These are phyloP conservation scores for Limosa lapponica DNA, from an alignment of 2,797 vertebrate species.

Conservation along the genomic window DNA sequence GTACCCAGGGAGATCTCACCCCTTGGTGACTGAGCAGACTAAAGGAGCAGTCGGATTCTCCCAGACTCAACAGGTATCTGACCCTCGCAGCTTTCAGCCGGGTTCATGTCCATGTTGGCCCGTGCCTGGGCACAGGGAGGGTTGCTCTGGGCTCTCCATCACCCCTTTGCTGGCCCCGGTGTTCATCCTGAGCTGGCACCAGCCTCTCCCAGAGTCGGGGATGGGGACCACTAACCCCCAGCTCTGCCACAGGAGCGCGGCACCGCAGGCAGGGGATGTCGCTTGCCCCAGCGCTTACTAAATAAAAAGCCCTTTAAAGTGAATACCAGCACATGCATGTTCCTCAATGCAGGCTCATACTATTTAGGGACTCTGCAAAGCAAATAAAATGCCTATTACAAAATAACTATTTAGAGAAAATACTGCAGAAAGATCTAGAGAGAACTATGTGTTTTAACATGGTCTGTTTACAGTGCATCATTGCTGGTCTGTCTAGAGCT, in stretches of 20 bases:
- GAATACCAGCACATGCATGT: slow-evolving; percentile 56
- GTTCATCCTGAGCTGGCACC: not conserved
- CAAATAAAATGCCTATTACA: slow-evolving; percentile 77
- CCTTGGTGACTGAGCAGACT: not conserved
- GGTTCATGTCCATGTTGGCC: accelerated
- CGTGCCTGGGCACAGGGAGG: not conserved
- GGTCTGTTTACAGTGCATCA: slow-evolving; percentile 80
- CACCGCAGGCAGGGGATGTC: not conserved
- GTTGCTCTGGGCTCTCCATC: accelerated
- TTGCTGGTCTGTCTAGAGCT: slow-evolving; percentile 58
- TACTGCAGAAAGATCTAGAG: slow-evolving; percentile 67
- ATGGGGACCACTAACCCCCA: accelerated
- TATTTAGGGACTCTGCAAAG: slow-evolving; percentile 72
- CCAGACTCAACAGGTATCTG: not conserved
- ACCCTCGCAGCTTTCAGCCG: not conserved
- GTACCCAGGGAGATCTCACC: not conserved
- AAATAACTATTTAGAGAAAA: slow-evolving; percentile 79
- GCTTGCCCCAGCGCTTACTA: not conserved
- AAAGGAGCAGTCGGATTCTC: not conserved
- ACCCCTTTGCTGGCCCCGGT: not conserved
- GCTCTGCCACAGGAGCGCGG: accelerated
- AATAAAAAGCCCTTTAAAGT: slow-evolving; percentile 22
- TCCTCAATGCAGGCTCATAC: slow-evolving; percentile 32
- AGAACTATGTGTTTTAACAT: slow-evolving; percentile 78
- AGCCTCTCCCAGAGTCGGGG: accelerated